Percentiles rank a stretch among this genome's conserved stretches.
Conservation (phyloP, 2,113 vertebrate genomes). For the Nothoprocta perdicaria region DNA sequence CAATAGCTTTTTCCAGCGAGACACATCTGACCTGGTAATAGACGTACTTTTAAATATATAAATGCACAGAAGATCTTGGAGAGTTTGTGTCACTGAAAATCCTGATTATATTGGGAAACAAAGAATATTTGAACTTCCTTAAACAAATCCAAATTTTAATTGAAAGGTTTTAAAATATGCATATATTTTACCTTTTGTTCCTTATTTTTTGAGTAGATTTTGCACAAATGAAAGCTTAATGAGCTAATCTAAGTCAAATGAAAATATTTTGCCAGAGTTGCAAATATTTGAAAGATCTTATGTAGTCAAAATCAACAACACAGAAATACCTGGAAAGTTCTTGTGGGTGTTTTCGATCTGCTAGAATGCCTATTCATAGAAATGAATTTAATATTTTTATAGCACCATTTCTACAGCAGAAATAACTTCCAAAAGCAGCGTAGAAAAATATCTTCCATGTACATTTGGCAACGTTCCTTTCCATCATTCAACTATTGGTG, state of each 20-base stretch:
- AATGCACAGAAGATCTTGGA: slow-evolving; percentile 6
- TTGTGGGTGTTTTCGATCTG: neutral
- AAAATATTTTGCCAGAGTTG: slow-evolving; percentile 21
- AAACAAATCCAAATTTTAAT: neutral
- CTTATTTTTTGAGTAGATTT: neutral
- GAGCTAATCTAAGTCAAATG: neutral
- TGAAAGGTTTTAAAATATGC: neutral
- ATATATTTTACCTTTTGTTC: neutral
- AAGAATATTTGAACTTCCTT: neutral
- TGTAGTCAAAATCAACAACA: neutral
- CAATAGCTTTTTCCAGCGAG: slow-evolving; percentile 62
- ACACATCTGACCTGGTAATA: slow-evolving; percentile 33
- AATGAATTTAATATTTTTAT: neutral
- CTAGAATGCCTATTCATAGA: neutral
- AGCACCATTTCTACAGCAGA: neutral
- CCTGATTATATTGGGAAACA: neutral
- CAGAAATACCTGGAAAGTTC: neutral
- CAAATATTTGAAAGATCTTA: neutral
- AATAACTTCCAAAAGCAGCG: neutral
- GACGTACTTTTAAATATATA: slow-evolving; percentile 19
- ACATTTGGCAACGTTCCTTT: neutral
- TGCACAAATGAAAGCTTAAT: neutral
- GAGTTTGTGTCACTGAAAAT: slow-evolving; percentile 4
- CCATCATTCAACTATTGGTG: neutral
- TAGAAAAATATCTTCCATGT: neutral